Base-by-base conservation (phyloP, 2,113 vertebrate species). In the Psettodes erumei region DNA sequence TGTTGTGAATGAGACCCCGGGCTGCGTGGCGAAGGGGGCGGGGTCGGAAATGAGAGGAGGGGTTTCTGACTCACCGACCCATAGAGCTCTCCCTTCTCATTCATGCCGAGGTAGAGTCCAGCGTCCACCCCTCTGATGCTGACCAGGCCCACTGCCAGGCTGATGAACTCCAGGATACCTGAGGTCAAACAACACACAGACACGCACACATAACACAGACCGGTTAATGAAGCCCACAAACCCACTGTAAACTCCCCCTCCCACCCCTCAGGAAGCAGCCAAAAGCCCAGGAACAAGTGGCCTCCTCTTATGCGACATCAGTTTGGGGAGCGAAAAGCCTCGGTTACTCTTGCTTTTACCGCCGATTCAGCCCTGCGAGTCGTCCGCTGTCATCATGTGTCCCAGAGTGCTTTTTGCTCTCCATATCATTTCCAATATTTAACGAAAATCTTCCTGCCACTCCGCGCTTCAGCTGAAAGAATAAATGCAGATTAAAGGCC, bases 91-190 rank as follows among this genome's bases (percentile, higher is more conserved):
- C 98, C 98, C 93, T 96, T 94, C 86, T 98, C 97, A 25, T 99
- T 99, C 98, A 99, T 99, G 87, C 97, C 96, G 81, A 99, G 95
- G 93, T 99, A 99, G 66, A 99, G 96, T 90, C 97, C 97, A 0
- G 96, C 96, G 66, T 99, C 98, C 92, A 99, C 97, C 55, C 98
- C 98, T 61, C 97, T 96, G 93, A 99, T 98, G 93, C 98, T 99
- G 91, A 99, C 97, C 91, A 99, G 95, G 59, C 98, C 95, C 82
- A 99, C 97, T n/a, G 98, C 98, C 93, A 99, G 94, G 93, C 98
- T 99, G 85, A 99, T 99, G 90, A 99, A 99, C 93, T 99, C 98
- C 94, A 99, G 91, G 91, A 99, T 99, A 84, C 98, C 98, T 99
- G 77, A 42, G 91, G 88, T 73, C 79, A 88, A 84, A 90, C 53